A percentile compares a stretch with the other conserved stretches of the same genome.
Conservation (phyloP, 2,888 invertebrate genomes). For the Ommatoiulus sabulosus region DNA sequence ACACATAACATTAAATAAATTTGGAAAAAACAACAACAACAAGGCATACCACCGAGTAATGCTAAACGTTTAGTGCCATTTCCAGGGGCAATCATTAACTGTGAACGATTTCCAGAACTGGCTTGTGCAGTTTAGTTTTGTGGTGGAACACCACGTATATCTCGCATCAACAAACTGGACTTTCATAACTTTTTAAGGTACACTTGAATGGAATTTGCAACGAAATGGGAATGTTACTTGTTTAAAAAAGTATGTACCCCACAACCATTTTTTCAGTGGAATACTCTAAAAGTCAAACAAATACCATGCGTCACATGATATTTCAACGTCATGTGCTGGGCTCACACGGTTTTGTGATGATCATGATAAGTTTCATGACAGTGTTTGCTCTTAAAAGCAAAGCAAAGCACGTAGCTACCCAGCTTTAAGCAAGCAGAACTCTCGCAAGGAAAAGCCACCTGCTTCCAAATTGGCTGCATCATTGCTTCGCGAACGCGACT, state of each 20-base stretch:
- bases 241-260: background rate
- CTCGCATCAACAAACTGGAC: background rate
- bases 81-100: background rate
- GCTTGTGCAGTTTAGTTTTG: background rate
- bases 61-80: background rate
- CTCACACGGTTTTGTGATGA: background rate
- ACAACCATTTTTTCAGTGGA: background rate
- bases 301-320: background rate
- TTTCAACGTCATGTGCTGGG: background rate
- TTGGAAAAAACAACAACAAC: no score
- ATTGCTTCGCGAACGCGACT: background rate
- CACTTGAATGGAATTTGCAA: conserved; percentile 39
- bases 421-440: background rate
- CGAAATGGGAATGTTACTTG: conserved; percentile 46
- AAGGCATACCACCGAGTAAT: background rate
- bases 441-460: background rate
- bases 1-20: background rate
- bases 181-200: conserved; percentile 33
- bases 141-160: background rate
- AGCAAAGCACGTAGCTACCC: background rate
- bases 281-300: background rate
- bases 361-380: background rate
- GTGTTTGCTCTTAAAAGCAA: background rate
- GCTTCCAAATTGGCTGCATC: background rate
- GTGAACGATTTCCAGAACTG: background rate